Evolutionary conservation across 2,797 vertebrate genomes (phyloP).

Genomic region (Peromyscus melanophrys): DNA sequence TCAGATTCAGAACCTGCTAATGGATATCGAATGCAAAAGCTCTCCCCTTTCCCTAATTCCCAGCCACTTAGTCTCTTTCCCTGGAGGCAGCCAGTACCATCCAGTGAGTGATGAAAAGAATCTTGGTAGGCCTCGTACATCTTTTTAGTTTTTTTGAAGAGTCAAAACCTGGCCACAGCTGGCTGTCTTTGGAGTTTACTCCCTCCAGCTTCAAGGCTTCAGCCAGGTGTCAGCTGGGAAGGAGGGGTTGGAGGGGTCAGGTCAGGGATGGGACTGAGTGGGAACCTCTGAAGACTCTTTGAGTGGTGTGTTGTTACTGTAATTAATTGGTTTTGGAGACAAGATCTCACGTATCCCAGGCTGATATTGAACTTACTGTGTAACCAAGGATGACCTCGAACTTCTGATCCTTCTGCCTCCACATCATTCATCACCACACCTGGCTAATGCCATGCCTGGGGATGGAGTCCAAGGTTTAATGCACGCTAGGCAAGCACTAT

Average conservation of each 20-base stretch:
- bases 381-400: neutral
- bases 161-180: neutral
- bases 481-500: neutral
- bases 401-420: neutral
- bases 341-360: neutral
- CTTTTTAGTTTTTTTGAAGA: constrained; percentile 8
- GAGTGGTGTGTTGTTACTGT: neutral
- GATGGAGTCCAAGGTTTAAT: neutral
- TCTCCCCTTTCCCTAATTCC: neutral
- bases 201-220: neutral
- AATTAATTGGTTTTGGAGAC: neutral
- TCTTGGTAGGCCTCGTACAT: neutral
- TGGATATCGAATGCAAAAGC: neutral
- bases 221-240: constrained; percentile 19
- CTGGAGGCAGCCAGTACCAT: neutral
- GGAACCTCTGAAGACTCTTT: neutral
- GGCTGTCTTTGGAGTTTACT: neutral
- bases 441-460: neutral
- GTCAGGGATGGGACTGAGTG: neutral
- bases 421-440: neutral
- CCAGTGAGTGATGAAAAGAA: neutral
- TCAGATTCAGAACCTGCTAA: neutral
- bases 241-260: neutral
- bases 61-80: neutral
- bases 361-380: neutral